Evolutionary conservation across 2,113 vertebrate species (phyloP).

Genomic region (Clinocottus analis): DNA sequence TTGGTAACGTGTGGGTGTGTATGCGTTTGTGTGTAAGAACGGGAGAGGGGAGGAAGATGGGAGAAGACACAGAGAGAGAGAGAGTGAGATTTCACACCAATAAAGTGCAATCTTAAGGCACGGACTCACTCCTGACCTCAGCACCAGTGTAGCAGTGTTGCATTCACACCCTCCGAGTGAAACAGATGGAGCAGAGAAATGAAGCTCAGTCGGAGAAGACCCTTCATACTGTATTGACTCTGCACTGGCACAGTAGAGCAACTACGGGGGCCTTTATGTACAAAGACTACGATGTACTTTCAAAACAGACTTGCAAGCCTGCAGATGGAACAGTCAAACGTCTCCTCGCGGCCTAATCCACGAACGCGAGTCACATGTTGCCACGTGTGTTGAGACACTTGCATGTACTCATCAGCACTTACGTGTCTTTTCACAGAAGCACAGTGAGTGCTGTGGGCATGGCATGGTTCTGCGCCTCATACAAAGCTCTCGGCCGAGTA

Average conservation of each 20-base stretch:
- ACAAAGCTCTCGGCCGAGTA: conserved; percentile 18
- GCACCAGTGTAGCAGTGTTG: conserved; percentile 37
- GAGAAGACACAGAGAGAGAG: conserved; percentile 7
- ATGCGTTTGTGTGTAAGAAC: neutral
- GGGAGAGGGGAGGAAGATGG: conserved; percentile 25
- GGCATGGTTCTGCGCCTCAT: conserved; percentile 24
- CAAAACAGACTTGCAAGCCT: neutral
- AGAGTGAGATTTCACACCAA: conserved; percentile 59
- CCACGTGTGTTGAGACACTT: neutral
- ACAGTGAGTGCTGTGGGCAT: conserved; percentile 5
- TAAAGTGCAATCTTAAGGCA: conserved; percentile 62
- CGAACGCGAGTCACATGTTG: conserved; percentile 1
- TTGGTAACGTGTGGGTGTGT: conserved; percentile 5
- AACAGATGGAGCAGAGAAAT: conserved; percentile 60
- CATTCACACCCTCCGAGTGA: conserved; percentile 58
- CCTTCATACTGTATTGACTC: neutral
- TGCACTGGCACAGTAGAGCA: neutral
- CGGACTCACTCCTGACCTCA: conserved; percentile 62
- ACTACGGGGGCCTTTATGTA: neutral
- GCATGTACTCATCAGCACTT: conserved; percentile 2
- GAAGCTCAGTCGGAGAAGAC: conserved; percentile 20
- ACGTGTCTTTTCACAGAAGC: conserved; percentile 21
- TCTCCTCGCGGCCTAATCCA: conserved; percentile 8
- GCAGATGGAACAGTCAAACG: conserved; percentile 3
- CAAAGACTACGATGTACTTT: too few relatives aligned